A percentile compares a stretch with the other conserved stretches of the same genome.
Evolutionary conservation across 2,113 vertebrate species (phyloP).

Genomic region (Pachypanchax playfairii): DNA sequence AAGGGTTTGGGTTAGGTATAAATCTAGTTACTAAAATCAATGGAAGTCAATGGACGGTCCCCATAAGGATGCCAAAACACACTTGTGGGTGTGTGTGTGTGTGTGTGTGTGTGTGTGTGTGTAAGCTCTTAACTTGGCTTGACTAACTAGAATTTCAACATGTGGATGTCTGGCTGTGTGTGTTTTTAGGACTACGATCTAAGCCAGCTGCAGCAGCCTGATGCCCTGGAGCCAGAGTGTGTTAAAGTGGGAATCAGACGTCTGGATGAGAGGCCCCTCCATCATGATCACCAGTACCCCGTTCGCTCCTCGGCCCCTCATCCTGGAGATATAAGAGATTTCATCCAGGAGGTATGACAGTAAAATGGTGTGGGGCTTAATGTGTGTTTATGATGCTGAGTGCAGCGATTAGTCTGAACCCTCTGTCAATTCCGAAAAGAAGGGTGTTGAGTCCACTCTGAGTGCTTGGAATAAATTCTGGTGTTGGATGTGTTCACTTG

Average conservation of each 20-base stretch:
- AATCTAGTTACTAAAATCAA: too few species aligned
- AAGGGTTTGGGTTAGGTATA: too few species aligned
- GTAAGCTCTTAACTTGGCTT: not conserved
- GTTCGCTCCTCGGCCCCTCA: conserved; percentile 93
- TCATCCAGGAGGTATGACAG: conserved; percentile 92
- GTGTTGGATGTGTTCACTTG: not conserved
- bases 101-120: too few species aligned
- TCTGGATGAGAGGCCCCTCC: conserved; percentile 93
- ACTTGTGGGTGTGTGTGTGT: too few species aligned
- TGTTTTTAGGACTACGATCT: conserved; percentile 91
- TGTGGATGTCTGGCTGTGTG: not conserved
- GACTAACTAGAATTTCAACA: conserved; percentile 16
- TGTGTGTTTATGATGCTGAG: not conserved
- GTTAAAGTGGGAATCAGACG: conserved; percentile 94
- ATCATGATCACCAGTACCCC: conserved; percentile 95
- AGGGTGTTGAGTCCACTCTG: not conserved
- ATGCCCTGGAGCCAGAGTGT: conserved; percentile 91
- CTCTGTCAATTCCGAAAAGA: not conserved
- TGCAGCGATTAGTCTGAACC: too few species aligned
- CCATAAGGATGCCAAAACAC: too few species aligned
- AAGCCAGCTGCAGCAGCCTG: conserved; percentile 98
- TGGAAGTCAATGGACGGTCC: too few species aligned
- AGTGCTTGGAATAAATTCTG: conserved; percentile 7
- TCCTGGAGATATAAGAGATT: conserved; percentile 97
- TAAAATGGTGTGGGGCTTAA: not conserved